These are phyloP conservation scores for Anneissia japonica DNA, from an alignment of 35 echinoderm and acorn worm genomes.

Conservation along the genomic window DNA sequence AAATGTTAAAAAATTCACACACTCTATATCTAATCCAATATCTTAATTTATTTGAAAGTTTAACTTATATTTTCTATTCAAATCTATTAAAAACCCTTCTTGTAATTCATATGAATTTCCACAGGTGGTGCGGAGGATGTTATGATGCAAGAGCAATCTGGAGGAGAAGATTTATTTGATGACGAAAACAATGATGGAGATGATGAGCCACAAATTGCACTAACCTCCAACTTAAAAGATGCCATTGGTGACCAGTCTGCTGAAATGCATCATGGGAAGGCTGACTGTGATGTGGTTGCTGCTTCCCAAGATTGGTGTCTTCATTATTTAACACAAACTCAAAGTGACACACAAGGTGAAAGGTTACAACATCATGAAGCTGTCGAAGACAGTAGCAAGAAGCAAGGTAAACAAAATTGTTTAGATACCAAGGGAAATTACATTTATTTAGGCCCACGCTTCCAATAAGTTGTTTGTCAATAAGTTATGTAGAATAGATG, in stretches of 20 bases:
- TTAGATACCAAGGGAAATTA: too few species aligned
- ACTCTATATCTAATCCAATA: too few species aligned
- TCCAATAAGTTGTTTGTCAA: too few species aligned
- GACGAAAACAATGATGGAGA: neutral
- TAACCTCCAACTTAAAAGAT: neutral
- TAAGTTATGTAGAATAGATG: too few species aligned
- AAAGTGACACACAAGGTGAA: neutral
- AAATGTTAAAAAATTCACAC: too few species aligned
- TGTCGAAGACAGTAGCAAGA: neutral
- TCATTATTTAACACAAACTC: neutral
- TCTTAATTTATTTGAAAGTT: too few species aligned
- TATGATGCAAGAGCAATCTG: neutral
- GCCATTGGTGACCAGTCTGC: neutral
- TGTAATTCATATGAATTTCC: too few species aligned
- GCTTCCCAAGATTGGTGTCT: neutral
- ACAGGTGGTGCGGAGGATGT: neutral
- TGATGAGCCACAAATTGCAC: neutral
- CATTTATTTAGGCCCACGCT: too few species aligned
- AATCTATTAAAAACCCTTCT: too few species aligned
- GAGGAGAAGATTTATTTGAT: neutral
- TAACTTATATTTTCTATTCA: too few species aligned
- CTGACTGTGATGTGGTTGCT: neutral
- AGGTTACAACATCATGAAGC: neutral
- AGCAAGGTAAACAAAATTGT: too few species aligned
- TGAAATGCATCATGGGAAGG: neutral